Percentiles rank a stretch among this genome's conserved stretches.
Conservation (phyloP, 2,888 invertebrate genomes). For the Aricia artaxerxes region DNA sequence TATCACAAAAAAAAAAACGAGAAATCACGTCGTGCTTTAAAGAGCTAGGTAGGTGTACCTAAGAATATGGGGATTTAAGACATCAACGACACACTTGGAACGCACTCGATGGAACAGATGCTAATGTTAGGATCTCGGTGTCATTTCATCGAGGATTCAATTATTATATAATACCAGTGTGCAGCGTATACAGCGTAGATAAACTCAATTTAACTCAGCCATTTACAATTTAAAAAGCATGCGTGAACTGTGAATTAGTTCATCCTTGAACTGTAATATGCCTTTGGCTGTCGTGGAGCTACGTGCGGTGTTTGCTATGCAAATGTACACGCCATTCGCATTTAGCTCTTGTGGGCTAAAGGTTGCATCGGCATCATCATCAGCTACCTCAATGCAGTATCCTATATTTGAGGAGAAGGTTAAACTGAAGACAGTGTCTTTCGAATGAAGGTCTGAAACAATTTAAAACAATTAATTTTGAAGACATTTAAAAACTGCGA, state of each 20-base stretch:
- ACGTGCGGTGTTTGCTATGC: slow-evolving; percentile 21
- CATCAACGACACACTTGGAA: no score
- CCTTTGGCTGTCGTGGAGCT: background rate
- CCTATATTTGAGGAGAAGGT: no score
- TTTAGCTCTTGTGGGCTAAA: background rate
- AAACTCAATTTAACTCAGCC: background rate
- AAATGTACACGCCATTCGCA: slow-evolving; percentile 3
- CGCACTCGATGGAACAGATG: no score
- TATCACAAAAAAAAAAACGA: background rate
- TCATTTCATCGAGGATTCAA: background rate
- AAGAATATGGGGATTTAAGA: no score
- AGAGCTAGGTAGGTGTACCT: no score
- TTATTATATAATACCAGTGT: background rate
- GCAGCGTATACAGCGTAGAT: background rate
- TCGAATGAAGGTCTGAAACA: no score
- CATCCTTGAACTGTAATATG: slow-evolving; percentile 19
- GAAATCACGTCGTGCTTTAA: background rate
- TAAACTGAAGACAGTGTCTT: no score
- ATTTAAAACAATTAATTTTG: no score
- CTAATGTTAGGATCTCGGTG: no score
- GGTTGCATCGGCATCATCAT: background rate
- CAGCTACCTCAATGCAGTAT: background rate
- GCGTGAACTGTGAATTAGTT: slow-evolving; percentile 4
- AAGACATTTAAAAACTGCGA: no score
- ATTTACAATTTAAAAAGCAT: background rate